These are phyloP conservation scores for Ornithorhynchus anatinus DNA, from an alignment of 2,113 vertebrate species.

Conservation along the genomic window DNA sequence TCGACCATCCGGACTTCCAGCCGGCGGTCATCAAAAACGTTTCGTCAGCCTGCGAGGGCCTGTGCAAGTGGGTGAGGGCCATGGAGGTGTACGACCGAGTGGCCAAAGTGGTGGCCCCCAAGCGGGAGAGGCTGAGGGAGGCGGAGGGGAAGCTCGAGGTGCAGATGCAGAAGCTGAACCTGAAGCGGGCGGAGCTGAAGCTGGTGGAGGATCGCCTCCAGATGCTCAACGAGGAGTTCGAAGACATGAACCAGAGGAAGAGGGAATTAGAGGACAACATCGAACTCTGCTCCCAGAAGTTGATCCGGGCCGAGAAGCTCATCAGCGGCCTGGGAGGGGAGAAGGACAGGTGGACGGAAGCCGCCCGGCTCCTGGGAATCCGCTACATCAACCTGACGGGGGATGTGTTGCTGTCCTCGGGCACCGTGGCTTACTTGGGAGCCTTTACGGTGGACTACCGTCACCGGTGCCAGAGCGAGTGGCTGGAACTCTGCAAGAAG, in stretches of 20 bases:
- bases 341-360: constrained; percentile 91
- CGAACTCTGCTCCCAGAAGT: constrained; percentile 86
- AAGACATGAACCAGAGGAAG: constrained; percentile 82
- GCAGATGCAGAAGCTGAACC: constrained; percentile 81
- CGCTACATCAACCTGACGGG: constrained; percentile 84
- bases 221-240: constrained; percentile 80
- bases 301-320: constrained; percentile 85
- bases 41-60: constrained; percentile 90
- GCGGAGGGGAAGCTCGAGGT: constrained; percentile 75
- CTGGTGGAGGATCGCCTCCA: constrained; percentile 81
- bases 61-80: constrained; percentile 92
- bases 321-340: constrained; percentile 91
- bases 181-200: constrained; percentile 85
- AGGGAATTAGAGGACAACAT: constrained; percentile 82
- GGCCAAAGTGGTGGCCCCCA: constrained; percentile 88
- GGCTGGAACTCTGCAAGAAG: constrained; percentile 78
- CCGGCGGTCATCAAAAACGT: constrained; percentile 87
- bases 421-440: constrained; percentile 87
- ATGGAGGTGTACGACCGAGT: constrained; percentile 91
- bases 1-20: constrained; percentile 86
- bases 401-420: constrained; percentile 87
- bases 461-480: constrained; percentile 78
- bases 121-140: constrained; percentile 75
- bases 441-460: constrained; percentile 89
- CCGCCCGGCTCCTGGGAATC: constrained; percentile 73